Conservation (phyloP, 2,113 vertebrate species). For the Psammodynastes pulverulentus region DNA sequence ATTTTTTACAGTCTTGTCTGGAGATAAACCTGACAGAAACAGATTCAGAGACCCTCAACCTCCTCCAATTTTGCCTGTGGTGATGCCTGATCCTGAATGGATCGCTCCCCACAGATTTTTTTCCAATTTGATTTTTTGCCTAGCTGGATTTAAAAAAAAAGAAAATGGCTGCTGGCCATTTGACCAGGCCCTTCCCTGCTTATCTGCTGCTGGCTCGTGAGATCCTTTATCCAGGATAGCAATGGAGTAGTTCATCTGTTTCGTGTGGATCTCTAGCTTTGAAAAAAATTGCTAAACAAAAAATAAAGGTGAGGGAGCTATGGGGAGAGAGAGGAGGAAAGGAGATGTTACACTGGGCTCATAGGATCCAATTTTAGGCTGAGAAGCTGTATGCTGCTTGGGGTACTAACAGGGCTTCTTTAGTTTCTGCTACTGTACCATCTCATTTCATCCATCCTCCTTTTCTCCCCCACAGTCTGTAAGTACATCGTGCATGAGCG, state of each 20-base stretch:
- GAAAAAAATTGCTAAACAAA: not conserved
- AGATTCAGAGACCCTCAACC: not conserved
- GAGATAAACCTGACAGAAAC: not conserved
- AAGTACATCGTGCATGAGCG: constrained; percentile 85
- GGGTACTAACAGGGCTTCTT: not conserved
- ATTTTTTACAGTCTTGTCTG: not conserved
- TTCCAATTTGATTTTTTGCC: not conserved
- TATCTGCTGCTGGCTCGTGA: not conserved
- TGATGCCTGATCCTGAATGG: not conserved
- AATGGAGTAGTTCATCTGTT: not conserved
- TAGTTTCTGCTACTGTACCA: not conserved
- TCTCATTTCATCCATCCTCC: not conserved
- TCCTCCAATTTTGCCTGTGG: not conserved
- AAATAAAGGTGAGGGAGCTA: not conserved
- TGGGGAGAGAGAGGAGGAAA: not conserved
- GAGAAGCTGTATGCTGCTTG: not conserved
- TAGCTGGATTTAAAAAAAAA: not conserved
- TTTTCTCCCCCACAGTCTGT: constrained; percentile 73
- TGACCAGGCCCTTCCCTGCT: not conserved
- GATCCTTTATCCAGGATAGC: not conserved
- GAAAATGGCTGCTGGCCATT: not conserved
- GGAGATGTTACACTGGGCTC: not conserved
- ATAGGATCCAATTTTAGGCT: not conserved
- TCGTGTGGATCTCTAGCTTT: not conserved
- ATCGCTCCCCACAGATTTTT: not conserved